Evolutionary conservation across 2,888 invertebrate species (phyloP), one percentile per base, ranked within the genome.

Genomic region (Leucophenga maculata): DNA sequence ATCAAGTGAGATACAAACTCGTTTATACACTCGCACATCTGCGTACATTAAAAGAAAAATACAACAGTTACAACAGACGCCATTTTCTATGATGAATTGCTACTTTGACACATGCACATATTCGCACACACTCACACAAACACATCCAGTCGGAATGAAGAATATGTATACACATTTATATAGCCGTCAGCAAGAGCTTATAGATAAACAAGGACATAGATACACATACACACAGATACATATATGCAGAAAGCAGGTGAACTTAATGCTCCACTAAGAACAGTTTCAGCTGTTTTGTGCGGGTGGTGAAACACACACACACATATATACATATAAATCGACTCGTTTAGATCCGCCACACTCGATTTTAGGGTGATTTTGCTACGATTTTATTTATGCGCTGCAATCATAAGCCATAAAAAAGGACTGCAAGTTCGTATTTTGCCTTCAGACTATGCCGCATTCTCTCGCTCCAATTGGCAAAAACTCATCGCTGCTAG

Each of bases 71-170:
- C 83, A 80, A 79, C 83, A 80, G 79, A 83, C 86, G 86, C 86
- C 86, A 86, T 86, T 86, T 86, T 86, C 86, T 85, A 85, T 86
- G 86, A 86, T 86, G 86, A 86, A 86, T 86, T 86, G 85, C 85
- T 82, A 77, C 83, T 80, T 81, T 80, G 77, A 69, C 72, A 71
- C 71, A 74, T 72, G 39, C 48, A 57, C 54, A 74, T 71, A 48
- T 46, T 57, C 54, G 65, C 62, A 68, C 32, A 55, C 44, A 69
- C 62, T 50, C n/a, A 54, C 54, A 72, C 22, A 46, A 3, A 70
- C 69, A 69, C 65, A 75, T n/a, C n/a, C 73, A 76, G 3, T 11
- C 46, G 39, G 6, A 39, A 39, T 1, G 3, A 11, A 39, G 39
- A 50, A 52, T 70, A 73, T 73, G 67, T 68, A 81, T 77, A 79